Evolutionary conservation across 2,888 invertebrate genomes (phyloP).

Genomic region (Ariolimax columbianus): DNA sequence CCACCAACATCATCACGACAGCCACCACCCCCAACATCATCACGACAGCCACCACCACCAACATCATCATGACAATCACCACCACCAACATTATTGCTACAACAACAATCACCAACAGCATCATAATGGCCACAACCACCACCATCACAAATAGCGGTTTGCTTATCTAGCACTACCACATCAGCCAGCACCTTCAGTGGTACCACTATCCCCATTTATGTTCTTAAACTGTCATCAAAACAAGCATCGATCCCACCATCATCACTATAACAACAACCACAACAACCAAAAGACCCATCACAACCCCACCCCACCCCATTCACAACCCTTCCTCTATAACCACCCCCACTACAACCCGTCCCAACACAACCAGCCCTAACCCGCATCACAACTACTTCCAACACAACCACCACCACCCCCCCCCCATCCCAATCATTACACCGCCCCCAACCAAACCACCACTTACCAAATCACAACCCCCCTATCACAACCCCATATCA

Average conservation of each 20-base stretch:
- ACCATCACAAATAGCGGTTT: too few species aligned
- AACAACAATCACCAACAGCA: background rate
- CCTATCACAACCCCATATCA: background rate
- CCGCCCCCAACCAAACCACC: background rate
- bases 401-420: background rate
- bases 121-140: background rate
- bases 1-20: background rate
- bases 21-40: too few species aligned
- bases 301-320: background rate
- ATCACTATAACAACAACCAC: background rate
- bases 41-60: background rate
- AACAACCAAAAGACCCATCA: background rate
- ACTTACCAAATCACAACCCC: too few species aligned
- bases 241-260: background rate
- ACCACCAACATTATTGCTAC: background rate
- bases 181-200: background rate
- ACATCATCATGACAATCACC: background rate
- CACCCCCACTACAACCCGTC: background rate
- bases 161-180: background rate
- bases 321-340: background rate
- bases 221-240: background rate
- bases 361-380: background rate
- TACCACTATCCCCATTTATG: background rate
- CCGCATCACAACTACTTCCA: background rate
- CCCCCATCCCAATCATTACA: background rate